phyloP scores from a whole-genome alignment of 2,888 invertebrate species.

The Leptogaster cylindrica region DNA sequence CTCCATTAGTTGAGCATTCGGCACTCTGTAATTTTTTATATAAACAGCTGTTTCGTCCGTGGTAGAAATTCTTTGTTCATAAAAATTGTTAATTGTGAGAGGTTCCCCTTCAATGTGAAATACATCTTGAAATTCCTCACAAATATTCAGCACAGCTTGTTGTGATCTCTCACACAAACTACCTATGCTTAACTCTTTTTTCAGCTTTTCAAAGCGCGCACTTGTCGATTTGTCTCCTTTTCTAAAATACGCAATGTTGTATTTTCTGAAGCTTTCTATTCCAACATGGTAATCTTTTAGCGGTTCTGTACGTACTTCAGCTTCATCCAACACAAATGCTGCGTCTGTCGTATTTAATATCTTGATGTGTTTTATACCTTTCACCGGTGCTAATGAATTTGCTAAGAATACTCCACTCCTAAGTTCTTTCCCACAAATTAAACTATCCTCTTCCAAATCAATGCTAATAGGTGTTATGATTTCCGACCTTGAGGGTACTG shows the following conservation, averaged over 20 bases:
- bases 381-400: neutral
- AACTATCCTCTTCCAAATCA: neutral
- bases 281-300: neutral
- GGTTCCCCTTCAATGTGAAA: constrained; percentile 1
- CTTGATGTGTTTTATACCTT: constrained; percentile 10
- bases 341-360: neutral
- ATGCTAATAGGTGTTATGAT: neutral
- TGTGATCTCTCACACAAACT: neutral
- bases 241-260: neutral
- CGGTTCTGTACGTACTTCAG: neutral
- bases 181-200: neutral
- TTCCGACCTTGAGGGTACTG: neutral
- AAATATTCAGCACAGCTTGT: neutral
- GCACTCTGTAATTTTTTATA: constrained; percentile 10
- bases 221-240: neutral
- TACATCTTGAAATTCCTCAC: neutral
- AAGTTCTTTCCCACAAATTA: neutral
- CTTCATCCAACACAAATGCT: neutral
- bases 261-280: neutral
- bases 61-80: neutral
- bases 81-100: neutral
- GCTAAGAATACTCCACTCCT: neutral
- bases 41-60: neutral
- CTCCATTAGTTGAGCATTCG: neutral
- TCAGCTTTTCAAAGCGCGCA: neutral